phyloP scores from a whole-genome alignment of 2,113 vertebrate genomes.

The Pangasianodon hypophthalmus region DNA sequence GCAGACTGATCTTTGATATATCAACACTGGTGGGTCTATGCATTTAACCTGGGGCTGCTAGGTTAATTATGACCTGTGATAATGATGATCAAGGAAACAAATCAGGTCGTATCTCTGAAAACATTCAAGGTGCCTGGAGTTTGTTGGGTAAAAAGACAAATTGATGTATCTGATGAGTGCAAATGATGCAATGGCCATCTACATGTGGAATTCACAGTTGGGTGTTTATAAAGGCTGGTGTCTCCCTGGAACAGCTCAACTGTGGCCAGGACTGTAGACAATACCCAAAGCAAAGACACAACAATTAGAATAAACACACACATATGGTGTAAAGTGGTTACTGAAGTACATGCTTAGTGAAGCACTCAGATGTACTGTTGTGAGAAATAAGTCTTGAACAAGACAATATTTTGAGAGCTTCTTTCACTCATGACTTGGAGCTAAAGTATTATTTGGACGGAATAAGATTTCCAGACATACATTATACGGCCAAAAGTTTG shows the following conservation, averaged over 20 bases:
- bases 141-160: not conserved
- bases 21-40: not conserved
- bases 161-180: not conserved
- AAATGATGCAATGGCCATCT: not conserved
- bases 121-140: not conserved
- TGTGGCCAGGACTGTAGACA: conserved; percentile 18
- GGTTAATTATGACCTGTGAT: not conserved
- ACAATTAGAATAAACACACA: conserved; percentile 45
- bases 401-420: conserved; percentile 14
- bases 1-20: conserved; percentile 15
- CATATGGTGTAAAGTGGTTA: conserved; percentile 30
- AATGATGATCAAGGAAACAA: conserved; percentile 5
- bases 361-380: not conserved
- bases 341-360: not conserved
- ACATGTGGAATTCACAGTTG: conserved; percentile 20
- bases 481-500: not conserved
- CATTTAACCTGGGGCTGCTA: not conserved
- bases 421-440: too few relatives aligned
- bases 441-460: not conserved
- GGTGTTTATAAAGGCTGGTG: conserved; percentile 15
- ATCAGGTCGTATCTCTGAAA: not conserved
- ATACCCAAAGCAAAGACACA: conserved; percentile 36
- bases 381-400: not conserved
- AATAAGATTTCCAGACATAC: not conserved
- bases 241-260: conserved; percentile 29